Evolutionary conservation across 2,113 vertebrate species (phyloP), one percentile per base, ranked within the genome.

Genomic region (Xenus cinereus): DNA sequence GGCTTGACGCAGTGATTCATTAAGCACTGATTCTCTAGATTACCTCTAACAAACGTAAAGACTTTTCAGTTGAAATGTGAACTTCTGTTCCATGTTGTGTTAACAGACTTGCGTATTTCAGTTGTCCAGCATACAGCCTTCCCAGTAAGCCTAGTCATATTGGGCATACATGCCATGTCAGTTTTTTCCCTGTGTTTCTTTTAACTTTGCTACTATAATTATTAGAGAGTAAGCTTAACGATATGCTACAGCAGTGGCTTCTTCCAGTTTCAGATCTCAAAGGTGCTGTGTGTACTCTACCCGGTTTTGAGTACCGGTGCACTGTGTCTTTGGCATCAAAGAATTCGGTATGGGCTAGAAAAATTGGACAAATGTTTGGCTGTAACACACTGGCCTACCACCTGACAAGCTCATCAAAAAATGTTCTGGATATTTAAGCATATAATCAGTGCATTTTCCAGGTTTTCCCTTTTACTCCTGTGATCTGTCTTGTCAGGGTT

Each of bases 1-100:
- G 12, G 32, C 17, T n/a, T 0, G 12, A 24, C 1, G 3, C 28
- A 37, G 43, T 14, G 12, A 15, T 41, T 57, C 12, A 4, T n/a
- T 12, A 28, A 46, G 60, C 1, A 5, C 19, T 27, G 28, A 6
- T 67, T 43, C 45, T 43, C 20, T 14, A 27, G 14, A 11, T 57
- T 32, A 43, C 22, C 45, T 27, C 20, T 43, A 46, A 24, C 20
- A 41, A 50, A 37, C 2, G 13, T 17, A 9, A 14, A 6, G 6
- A 5, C 60, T 59, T 74, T 11, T 50, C 35, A 57, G 16, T 24
- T 50, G 43, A 56, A 39, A 27, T 3, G 19, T 7, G 46, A 39
- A 8, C 24, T 30, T 33, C n/a, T 60, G 9, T 14, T 41, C 22
- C 32, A 3, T 14, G 26, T 26, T 59, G 60, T 17, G 15, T 30